Base-by-base conservation (phyloP, 2,797 vertebrate genomes). In the Malurus splendens region DNA sequence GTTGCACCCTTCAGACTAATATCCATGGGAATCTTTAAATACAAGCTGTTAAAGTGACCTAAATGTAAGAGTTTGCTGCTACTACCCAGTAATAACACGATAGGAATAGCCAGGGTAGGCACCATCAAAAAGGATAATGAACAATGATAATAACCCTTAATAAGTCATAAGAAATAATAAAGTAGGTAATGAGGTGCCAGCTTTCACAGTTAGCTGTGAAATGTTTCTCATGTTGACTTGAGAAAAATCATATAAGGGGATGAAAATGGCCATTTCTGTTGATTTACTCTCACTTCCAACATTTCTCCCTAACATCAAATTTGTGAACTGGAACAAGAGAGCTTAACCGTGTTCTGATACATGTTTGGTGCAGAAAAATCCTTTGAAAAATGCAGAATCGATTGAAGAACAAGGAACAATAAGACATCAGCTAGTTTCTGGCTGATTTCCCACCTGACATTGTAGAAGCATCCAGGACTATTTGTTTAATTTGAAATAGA, bases 81-180 rank as follows among this genome's bases (percentile, higher is more conserved):
- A 50, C 73, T 86, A 65, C 59, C 62, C 85, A 81, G 70, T 82
- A 90, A 80, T 73, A 82, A 80, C 68, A 82, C 0, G 1, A 57
- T 66, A 70, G 17, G 60, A 73, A 73, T 90, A 93, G 85, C 71
- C 71, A 76, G 55, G 36, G 36, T 67, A 89, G 55, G 82, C 66
- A 47, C 73, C 85, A 72, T 86, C 87, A 89, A 47, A 89, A 80
- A 86, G 39, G 74, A 90, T 75, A 94, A 84, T 2, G 54, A 92
- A 79, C 71, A 79, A 79, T 88, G 27, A 90, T 90, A 92, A 94
- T 86, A 91, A 91, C 66, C 39, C 74, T 86, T 93, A 94, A 76
- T 84, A 90, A 91, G 82, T 92, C 85, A 91, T 65, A 77, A 86
- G 89, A 90, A 94, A 93, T 93, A 89, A 92, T 92, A 85, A 93